A percentile compares a stretch with the other conserved stretches of the same genome.
Evolutionary conservation across 2,797 vertebrate species (phyloP).

Genomic region (Meriones psammophilus): DNA sequence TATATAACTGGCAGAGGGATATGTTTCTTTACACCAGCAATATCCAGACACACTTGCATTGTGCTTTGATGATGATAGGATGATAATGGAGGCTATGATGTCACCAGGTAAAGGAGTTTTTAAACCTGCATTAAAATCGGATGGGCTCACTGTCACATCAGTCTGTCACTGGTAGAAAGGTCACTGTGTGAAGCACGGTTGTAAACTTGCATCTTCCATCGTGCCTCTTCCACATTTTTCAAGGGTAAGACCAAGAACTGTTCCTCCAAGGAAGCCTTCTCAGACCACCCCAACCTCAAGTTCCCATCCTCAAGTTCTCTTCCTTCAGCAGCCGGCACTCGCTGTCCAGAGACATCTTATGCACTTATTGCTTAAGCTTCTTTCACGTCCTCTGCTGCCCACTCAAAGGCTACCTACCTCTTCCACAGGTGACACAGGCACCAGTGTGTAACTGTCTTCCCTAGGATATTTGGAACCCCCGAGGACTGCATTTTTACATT

Average conservation of each 20-base stretch:
- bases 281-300: not conserved
- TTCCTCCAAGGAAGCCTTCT: not conserved
- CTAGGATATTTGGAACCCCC: not conserved
- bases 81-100: not conserved
- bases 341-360: not conserved
- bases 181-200: not conserved
- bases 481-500: not conserved
- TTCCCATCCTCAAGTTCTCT: not conserved
- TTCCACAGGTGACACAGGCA: not conserved
- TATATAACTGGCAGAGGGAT: not conserved
- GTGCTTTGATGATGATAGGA: not conserved
- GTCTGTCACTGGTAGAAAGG: not conserved
- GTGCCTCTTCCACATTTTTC: not conserved
- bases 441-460: not conserved
- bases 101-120: not conserved
- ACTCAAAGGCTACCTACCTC: too few relatives aligned
- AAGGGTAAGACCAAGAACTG: not conserved
- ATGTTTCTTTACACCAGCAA: not conserved
- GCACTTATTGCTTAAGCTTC: not conserved
- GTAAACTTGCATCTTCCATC: not conserved
- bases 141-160: not conserved
- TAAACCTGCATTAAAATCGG: not conserved
- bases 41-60: not conserved
- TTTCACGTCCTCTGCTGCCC: not conserved
- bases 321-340: fast-evolving